Conservation (phyloP, 2,888 invertebrate genomes). For the Heliconius ismenius region DNA sequence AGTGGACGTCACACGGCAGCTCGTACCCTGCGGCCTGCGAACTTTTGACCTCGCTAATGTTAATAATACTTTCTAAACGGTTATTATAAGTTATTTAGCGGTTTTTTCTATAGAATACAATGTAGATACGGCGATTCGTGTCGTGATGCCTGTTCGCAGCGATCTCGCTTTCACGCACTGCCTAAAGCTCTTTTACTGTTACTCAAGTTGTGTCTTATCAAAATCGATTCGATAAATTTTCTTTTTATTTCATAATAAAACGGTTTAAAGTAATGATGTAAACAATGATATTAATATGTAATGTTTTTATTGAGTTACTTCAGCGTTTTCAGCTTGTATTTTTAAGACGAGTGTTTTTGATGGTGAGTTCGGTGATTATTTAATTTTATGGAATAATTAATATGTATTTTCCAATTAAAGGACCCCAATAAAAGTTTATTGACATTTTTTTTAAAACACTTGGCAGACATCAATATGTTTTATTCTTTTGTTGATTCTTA, state of each 20-base stretch:
- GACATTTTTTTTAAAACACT: background rate
- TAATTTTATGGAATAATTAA: background rate
- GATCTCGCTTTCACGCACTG: constrained; percentile 55
- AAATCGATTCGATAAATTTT: constrained; percentile 8
- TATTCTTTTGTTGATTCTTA: no score
- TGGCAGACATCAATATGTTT: no score
- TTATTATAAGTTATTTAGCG: constrained; percentile 57
- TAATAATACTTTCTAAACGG: constrained; percentile 67
- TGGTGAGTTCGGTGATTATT: background rate
- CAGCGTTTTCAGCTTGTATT: background rate
- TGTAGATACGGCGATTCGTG: constrained; percentile 52
- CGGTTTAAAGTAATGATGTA: background rate
- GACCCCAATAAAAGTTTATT: background rate
- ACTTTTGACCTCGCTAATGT: constrained; percentile 58
- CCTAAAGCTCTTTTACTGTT: constrained; percentile 23
- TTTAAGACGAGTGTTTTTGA: background rate
- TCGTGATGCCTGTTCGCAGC: constrained; percentile 57
- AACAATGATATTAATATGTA: background rate
- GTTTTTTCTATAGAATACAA: constrained; percentile 40
- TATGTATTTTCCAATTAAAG: background rate
- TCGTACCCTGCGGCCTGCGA: constrained; percentile 21
- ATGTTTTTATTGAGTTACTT: background rate
- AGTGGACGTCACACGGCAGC: constrained; percentile 37
- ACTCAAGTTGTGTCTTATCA: constrained; percentile 14
- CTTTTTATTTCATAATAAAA: constrained; percentile 9